Base-by-base conservation (phyloP, 2,888 invertebrate genomes). In the Therioaphis trifolii region DNA sequence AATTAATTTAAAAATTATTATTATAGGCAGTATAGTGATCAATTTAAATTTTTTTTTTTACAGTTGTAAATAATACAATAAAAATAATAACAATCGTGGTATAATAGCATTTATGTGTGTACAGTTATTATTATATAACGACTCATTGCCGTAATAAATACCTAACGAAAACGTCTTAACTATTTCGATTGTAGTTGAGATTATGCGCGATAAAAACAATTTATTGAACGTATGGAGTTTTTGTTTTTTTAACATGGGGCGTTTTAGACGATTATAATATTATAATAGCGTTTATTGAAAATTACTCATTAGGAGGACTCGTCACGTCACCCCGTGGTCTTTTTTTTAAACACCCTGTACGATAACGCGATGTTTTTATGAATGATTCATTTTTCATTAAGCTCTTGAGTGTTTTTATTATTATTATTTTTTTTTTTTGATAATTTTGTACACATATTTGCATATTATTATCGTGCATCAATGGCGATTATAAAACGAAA, bases 331-430 rank as follows among this genome's bases (percentile, higher is more conserved):
- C 78, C 29, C 15, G 15, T n/a, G 77, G 49, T 78, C 24, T 77
- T 77, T 35, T 76, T 76, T 68, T 68, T n/a, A n/a, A n/a, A 78
- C 77, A 77, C 78, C 78, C 78, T 78, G 78, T 78, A 68, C n/a
- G n/a, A n/a, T n/a, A 68, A 55, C 40, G 78, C 40, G 52, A 52
- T 52, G 52, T 52, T 49, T 27, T 35, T 55, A n/a, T 55, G n/a
- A n/a, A 4, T 55, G 9, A 18, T 55, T n/a, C n/a, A n/a, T n/a
- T 21, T 21, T n/a, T 46, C 21, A 15, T n/a, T 78, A 78, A 78
- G 78, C 78, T 78, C 78, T 68, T 68, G 18, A 18, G 40, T 21
- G 14, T 24, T 52, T 29, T 63, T 49, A 29, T 63, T n/a, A n/a
- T n/a, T n/a, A n/a, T n/a, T n/a, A n/a, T n/a, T n/a, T n/a, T n/a